Evolutionary conservation across 2,888 invertebrate species (phyloP).

Genomic region (Molorchus minor): DNA sequence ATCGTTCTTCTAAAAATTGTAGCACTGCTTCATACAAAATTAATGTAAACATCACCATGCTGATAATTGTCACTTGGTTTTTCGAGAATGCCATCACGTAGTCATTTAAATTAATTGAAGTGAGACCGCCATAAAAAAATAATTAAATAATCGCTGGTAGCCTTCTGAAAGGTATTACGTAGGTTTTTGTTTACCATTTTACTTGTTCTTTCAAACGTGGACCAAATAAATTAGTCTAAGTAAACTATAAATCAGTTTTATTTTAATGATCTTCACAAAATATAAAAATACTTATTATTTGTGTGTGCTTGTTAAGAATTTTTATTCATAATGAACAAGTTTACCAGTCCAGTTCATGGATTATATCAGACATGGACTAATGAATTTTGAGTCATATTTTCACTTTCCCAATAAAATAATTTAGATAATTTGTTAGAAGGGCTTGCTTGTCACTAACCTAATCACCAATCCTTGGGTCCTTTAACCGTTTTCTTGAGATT

Average conservation of each 20-base stretch:
- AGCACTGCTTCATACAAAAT: no score
- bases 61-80: no score
- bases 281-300: neutral
- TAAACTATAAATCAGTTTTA: slow-evolving; percentile 11
- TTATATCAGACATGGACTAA: neutral
- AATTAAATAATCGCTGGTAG: slow-evolving; percentile 5
- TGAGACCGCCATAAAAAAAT: slow-evolving; percentile 1
- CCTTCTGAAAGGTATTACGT: slow-evolving; percentile 17
- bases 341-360: neutral
- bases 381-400: neutral
- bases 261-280: neutral
- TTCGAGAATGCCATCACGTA: slow-evolving; percentile 4
- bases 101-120: slow-evolving; percentile 1
- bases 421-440: neutral
- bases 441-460: neutral
- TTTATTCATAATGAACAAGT: neutral
- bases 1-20: no score
- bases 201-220: neutral
- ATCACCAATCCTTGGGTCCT: no score
- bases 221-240: slow-evolving; percentile 1
- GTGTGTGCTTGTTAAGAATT: neutral
- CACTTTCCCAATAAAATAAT: neutral
- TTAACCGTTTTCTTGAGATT: no score
- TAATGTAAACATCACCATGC: no score
- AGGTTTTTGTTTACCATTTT: slow-evolving; percentile 15